Percentiles rank a stretch among this genome's conserved stretches.
Evolutionary conservation across 2,888 invertebrate genomes (phyloP).

Genomic region (Leptopilina myrica): DNA sequence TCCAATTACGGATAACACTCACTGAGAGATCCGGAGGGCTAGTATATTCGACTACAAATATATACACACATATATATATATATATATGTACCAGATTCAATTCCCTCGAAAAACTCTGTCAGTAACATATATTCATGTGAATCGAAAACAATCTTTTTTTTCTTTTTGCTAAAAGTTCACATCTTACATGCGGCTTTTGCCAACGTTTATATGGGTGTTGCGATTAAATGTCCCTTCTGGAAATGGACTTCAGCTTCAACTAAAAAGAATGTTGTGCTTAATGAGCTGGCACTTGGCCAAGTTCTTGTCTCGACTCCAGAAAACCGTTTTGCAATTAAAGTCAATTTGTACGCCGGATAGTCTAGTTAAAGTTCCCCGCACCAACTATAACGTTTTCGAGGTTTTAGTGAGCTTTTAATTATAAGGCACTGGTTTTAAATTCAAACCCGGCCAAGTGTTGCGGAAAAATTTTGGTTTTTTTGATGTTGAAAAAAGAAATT

Average conservation of each 20-base stretch:
- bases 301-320: constrained; percentile 58
- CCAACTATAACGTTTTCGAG: not conserved
- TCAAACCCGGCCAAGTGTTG: too few relatives aligned
- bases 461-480: too few relatives aligned
- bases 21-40: constrained; percentile 50
- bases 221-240: constrained; percentile 22
- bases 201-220: not conserved
- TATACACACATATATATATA: not conserved
- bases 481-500: too few relatives aligned
- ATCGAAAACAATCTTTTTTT: too few relatives aligned
- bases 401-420: constrained; percentile 13
- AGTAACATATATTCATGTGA: too few relatives aligned
- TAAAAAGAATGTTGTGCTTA: constrained; percentile 65
- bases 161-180: not conserved
- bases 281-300: constrained; percentile 67
- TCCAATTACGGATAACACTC: constrained; percentile 68
- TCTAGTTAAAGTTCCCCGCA: constrained; percentile 6
- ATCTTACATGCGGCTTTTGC: constrained; percentile 18
- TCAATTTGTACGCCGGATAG: constrained; percentile 52
- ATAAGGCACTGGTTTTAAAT: not conserved
- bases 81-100: too few relatives aligned
- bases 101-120: too few relatives aligned
- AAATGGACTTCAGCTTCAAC: constrained; percentile 49
- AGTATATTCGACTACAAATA: constrained; percentile 10
- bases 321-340: constrained; percentile 56